Evolutionary conservation across 2,888 invertebrate genomes (phyloP).

Genomic region (Mimumesa dahlbomi): DNA sequence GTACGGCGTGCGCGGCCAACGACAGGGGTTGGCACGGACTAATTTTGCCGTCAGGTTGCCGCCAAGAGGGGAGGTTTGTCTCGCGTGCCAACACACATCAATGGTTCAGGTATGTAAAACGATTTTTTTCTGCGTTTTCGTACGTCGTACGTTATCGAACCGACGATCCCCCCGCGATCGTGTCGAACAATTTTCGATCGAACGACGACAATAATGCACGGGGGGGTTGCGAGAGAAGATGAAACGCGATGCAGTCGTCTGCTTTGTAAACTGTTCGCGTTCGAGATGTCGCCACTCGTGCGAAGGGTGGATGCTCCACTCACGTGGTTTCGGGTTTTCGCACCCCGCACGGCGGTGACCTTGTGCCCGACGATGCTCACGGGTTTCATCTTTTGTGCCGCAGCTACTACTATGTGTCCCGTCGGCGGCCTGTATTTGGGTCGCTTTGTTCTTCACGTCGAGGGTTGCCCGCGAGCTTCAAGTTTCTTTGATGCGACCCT

Average conservation of each 20-base stretch:
- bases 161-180: no score
- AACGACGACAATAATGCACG: no score
- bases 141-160: no score
- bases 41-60: constrained; percentile 61
- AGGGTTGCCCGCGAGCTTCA: no score
- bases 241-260: no score
- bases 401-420: no score
- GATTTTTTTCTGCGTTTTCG: background rate
- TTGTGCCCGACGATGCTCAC: background rate
- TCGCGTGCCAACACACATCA: constrained; percentile 72
- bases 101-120: constrained; percentile 75
- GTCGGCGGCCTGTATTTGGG: no score
- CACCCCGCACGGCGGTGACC: constrained; percentile 16
- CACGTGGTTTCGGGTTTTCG: constrained; percentile 34
- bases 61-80: constrained; percentile 64
- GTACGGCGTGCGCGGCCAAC: constrained; percentile 64
- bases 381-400: background rate
- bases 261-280: constrained; percentile 5
- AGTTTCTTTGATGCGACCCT: no score
- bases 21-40: constrained; percentile 62
- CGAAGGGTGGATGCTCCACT: constrained; percentile 7
- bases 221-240: no score
- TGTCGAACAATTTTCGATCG: no score
- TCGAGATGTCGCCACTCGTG: constrained; percentile 57
- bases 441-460: no score